A percentile compares a stretch with the other conserved stretches of the same genome.
Evolutionary conservation across 1,140 invertebrate genomes (phyloP).

Genomic region (Meteorus sp.): DNA sequence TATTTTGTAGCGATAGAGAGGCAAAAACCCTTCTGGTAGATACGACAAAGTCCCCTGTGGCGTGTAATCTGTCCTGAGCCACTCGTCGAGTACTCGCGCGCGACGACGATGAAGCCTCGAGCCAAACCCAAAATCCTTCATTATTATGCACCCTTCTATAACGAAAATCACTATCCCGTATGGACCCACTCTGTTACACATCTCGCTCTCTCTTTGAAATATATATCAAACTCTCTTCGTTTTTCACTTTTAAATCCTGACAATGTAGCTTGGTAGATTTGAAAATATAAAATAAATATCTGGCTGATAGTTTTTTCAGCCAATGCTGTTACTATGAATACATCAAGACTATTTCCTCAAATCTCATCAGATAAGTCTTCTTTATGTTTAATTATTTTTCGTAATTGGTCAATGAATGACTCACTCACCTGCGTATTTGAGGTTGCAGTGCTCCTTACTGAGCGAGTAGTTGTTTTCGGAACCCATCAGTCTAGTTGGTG

Average conservation of each 20-base stretch:
- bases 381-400: background rate
- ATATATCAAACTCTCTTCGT: no score
- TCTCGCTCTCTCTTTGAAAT: no score
- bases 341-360: no score
- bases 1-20: background rate
- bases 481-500: slow-evolving; percentile 57
- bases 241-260: slow-evolving; percentile 27
- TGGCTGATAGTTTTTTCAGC: no score
- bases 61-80: slow-evolving; percentile 54
- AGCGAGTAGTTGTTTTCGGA: slow-evolving; percentile 57
- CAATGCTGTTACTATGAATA: no score
- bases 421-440: slow-evolving; percentile 55
- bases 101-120: slow-evolving; percentile 36
- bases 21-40: slow-evolving; percentile 40
- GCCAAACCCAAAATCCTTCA: slow-evolving; percentile 48
- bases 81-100: slow-evolving; percentile 35
- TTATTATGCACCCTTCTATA: slow-evolving; percentile 55
- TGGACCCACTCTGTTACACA: no score
- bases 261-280: slow-evolving; percentile 20
- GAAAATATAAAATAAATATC: slow-evolving; percentile 9
- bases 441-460: slow-evolving; percentile 54
- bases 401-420: background rate
- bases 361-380: no score
- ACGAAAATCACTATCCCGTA: no score
- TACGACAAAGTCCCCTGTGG: slow-evolving; percentile 42